phyloP scores from a whole-genome alignment of 1,140 invertebrate species.

The Hormaphis cornu region DNA sequence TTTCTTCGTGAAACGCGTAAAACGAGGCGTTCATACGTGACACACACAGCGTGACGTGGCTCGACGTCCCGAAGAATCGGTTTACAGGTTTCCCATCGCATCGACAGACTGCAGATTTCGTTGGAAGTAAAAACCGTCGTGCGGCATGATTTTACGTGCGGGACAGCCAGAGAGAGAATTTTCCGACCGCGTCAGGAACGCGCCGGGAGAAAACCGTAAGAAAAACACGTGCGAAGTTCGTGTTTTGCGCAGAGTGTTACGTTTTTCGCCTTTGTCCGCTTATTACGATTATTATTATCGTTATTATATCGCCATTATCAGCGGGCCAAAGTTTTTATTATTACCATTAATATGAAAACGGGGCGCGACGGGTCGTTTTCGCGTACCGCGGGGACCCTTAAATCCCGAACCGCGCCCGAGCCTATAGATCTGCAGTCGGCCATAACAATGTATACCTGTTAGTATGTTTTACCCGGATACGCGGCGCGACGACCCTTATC shows the following conservation, averaged over 20 bases:
- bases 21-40: too few relatives aligned
- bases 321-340: slow-evolving; percentile 30
- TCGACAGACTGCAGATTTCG: too few relatives aligned
- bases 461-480: slow-evolving; percentile 10
- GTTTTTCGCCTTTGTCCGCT: background rate
- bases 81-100: too few relatives aligned
- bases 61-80: too few relatives aligned
- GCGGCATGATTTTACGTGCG: too few relatives aligned
- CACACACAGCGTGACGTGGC: too few relatives aligned
- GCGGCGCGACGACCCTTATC: slow-evolving; percentile 16
- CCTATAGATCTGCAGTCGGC: background rate
- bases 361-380: slow-evolving; percentile 7
- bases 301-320: too few relatives aligned
- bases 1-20: too few relatives aligned
- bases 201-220: background rate
- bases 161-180: too few relatives aligned
- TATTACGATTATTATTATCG: slow-evolving; percentile 25
- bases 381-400: background rate
- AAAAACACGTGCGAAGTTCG: background rate
- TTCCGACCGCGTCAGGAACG: too few relatives aligned
- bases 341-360: slow-evolving; percentile 26
- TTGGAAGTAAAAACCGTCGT: too few relatives aligned
- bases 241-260: background rate
- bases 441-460: background rate
- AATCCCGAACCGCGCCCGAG: background rate